Base-by-base conservation (phyloP, 1,140 invertebrate species). In the Dryas iulia region DNA sequence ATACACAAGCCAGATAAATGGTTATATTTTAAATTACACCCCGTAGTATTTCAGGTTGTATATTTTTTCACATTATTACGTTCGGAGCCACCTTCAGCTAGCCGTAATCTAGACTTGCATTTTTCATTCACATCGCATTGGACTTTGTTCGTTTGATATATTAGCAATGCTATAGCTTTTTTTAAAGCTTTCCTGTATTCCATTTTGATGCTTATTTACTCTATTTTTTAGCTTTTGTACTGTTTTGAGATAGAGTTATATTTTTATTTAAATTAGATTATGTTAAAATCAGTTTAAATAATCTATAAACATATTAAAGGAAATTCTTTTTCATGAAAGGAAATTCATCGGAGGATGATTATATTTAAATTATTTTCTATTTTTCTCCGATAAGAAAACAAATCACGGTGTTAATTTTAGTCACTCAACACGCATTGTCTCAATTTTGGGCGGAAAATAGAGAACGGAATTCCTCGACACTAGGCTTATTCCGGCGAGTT, bases 11-110 rank as follows among this genome's bases (percentile, higher is more conserved):
- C 76, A 83, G 83, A 90, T 88, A 87, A 89, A 89, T 89, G 83
- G 81, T 81, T 85, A 82, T 89, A 87, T 88, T 90, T 78, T 87
- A 89, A 90, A 89, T 88, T 86, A 85, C 86, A 75, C 77, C 68
- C 66, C 14, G 39, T 47, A 18, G 61, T 82, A 79, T 79, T 82
- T 79, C 76, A 79, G 71, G 74, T 76, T 80, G 71, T 79, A 74
- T 81, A 78, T 80, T 76, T 78, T 73, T 80, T 72, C 56, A 58
- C 77, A 76, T 75, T 80, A 72, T 82, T 71, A 72, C 18, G 69
- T 74, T 68, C 58, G 52, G 60, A 62, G 68, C 61, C 72, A 59
- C 47, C 69, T 72, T 71, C 64, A 54, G 74, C 79, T 73, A 72
- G 69, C 58, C 71, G 78, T 82, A 84, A 84, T 84, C 77, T 86